These are phyloP conservation scores for Sinocyclocheilus grahami DNA, from an alignment of 2,113 vertebrate species.

Conservation along the genomic window DNA sequence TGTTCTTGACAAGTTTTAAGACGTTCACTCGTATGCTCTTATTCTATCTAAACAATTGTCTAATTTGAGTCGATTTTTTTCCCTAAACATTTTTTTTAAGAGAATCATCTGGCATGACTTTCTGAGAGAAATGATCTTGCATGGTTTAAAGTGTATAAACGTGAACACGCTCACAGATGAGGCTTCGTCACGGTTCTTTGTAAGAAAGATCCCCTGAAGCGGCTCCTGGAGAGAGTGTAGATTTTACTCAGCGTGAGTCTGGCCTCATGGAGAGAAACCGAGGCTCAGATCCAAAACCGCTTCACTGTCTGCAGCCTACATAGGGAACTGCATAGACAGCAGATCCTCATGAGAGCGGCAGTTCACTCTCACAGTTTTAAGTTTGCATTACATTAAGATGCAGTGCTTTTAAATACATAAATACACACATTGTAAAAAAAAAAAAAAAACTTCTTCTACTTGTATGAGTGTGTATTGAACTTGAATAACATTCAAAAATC, in stretches of 20 bases:
- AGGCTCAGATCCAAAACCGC: not conserved
- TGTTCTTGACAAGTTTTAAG: not conserved
- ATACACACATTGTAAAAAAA: no score
- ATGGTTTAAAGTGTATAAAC: not conserved
- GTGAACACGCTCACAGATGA: not conserved
- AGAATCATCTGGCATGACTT: not conserved
- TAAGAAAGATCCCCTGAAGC: conserved; percentile 42
- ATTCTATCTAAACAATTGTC: no score
- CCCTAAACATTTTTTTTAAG: not conserved
- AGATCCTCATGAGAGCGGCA: not conserved
- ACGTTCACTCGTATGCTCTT: not conserved
- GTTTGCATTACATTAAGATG: not conserved
- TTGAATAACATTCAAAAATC: no score
- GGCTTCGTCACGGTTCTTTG: not conserved
- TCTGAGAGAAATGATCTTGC: not conserved
- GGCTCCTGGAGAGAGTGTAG: conserved; percentile 44
- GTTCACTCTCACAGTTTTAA: not conserved
- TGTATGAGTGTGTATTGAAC: no score
- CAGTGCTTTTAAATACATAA: not conserved
- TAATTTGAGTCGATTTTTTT: not conserved
- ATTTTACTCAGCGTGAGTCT: conserved; percentile 44
- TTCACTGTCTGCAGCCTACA: not conserved
- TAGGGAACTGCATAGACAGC: not conserved
- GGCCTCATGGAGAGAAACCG: conserved; percentile 30
- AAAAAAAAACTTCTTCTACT: no score